phyloP scores from a whole-genome alignment of 2,797 vertebrate genomes.

The Rhynchotus rufescens region DNA sequence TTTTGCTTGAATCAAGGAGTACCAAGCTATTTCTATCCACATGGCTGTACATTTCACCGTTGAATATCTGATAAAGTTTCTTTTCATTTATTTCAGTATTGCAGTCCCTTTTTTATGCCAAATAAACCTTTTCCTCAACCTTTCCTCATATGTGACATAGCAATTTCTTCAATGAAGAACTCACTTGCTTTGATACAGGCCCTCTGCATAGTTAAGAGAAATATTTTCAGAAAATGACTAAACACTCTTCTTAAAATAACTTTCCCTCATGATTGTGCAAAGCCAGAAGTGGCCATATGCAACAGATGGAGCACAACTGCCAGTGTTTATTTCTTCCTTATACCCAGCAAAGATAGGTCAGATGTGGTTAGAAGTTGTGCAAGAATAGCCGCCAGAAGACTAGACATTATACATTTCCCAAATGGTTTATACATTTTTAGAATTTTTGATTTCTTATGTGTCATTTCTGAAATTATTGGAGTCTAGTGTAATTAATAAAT shows the following conservation, averaged over 20 bases:
- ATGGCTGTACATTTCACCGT: neutral
- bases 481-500: neutral
- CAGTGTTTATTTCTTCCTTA: slow-evolving; percentile 29
- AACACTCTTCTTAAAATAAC: slow-evolving; percentile 60
- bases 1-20: neutral
- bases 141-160: neutral
- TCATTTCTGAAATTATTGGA: neutral
- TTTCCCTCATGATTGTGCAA: slow-evolving; percentile 42
- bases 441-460: neutral
- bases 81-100: neutral
- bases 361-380: slow-evolving; percentile 38
- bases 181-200: slow-evolving; percentile 29
- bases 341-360: neutral
- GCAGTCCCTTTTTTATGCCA: neutral
- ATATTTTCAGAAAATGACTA: slow-evolving; percentile 56
- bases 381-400: neutral
- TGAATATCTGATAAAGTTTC: neutral
- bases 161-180: slow-evolving; percentile 20
- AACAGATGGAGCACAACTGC: slow-evolving; percentile 29
- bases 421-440: slow-evolving; percentile 4
- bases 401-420: neutral
- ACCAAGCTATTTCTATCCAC: neutral
- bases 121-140: neutral
- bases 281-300: neutral
- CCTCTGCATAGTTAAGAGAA: slow-evolving; percentile 43